These are phyloP conservation scores for Saccostrea echinata DNA, from an alignment of 1,140 invertebrate genomes.

Conservation along the genomic window DNA sequence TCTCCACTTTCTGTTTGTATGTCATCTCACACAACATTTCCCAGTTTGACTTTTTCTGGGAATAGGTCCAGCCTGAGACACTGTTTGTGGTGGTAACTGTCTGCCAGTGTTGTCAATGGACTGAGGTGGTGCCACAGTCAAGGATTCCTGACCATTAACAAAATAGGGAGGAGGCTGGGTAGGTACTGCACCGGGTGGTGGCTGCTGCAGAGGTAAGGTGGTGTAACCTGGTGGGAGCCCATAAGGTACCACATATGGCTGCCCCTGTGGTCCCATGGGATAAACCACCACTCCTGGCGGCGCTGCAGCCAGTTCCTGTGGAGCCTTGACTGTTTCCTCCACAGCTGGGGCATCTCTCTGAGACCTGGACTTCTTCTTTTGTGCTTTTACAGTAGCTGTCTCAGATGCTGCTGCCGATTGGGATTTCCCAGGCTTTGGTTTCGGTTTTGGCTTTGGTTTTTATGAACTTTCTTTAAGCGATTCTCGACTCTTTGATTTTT, in stretches of 20 bases:
- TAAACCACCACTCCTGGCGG: conserved; percentile 35
- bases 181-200: conserved; percentile 8
- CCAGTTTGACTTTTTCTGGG: conserved; percentile 67
- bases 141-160: neutral
- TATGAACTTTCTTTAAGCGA: conserved; percentile 8
- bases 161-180: neutral
- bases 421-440: conserved; percentile 69
- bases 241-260: conserved; percentile 36
- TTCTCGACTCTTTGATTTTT: conserved; percentile 49
- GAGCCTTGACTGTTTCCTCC: conserved; percentile 7
- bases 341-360: neutral
- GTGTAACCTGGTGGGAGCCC: conserved; percentile 42
- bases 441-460: conserved; percentile 67
- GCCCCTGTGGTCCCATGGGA: conserved; percentile 43
- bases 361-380: conserved; percentile 42
- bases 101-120: neutral
- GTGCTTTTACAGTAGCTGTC: neutral
- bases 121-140: neutral
- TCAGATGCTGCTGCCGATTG: conserved; percentile 32
- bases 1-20: conserved; percentile 51
- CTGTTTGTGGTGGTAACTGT: neutral
- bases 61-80: conserved; percentile 20
- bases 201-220: conserved; percentile 18
- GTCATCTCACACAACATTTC: conserved; percentile 64
- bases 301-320: conserved; percentile 16